Conservation (phyloP, 2,113 vertebrate species). For the Rhinopomastus cyanomelas region DNA sequence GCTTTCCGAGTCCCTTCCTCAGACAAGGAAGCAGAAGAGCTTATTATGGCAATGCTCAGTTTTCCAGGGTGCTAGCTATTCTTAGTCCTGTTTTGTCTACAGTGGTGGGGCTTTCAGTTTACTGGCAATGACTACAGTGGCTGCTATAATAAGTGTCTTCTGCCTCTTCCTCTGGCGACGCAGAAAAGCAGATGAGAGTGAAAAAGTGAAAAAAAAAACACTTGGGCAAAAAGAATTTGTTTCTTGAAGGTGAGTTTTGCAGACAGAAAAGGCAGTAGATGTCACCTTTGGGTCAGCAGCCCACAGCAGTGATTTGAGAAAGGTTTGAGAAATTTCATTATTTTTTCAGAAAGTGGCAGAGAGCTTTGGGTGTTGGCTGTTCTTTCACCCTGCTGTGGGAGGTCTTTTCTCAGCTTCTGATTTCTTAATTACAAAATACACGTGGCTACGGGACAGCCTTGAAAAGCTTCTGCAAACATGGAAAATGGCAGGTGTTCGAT, state of each 20-base stretch:
- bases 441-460: background rate
- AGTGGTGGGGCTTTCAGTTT: background rate
- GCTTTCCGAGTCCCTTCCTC: background rate
- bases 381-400: background rate
- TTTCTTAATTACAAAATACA: conserved; percentile 29
- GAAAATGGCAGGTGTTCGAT: background rate
- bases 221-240: background rate
- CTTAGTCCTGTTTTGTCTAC: background rate
- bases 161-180: background rate
- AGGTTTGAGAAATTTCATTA: conserved; percentile 6
- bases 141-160: background rate
- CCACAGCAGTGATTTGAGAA: conserved; percentile 1
- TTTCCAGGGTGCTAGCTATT: background rate
- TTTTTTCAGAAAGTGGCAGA: background rate
- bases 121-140: background rate
- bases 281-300: background rate
- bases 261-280: conserved; percentile 10
- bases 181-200: conserved; percentile 18
- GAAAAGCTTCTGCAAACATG: conserved; percentile 4
- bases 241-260: conserved; percentile 13
- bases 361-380: background rate
- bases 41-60: background rate
- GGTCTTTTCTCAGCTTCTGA: background rate
- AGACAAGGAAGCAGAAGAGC: background rate
- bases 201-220: conserved; percentile 51